Base-by-base conservation (phyloP, 2,113 vertebrate species). In the Gallinago media region DNA sequence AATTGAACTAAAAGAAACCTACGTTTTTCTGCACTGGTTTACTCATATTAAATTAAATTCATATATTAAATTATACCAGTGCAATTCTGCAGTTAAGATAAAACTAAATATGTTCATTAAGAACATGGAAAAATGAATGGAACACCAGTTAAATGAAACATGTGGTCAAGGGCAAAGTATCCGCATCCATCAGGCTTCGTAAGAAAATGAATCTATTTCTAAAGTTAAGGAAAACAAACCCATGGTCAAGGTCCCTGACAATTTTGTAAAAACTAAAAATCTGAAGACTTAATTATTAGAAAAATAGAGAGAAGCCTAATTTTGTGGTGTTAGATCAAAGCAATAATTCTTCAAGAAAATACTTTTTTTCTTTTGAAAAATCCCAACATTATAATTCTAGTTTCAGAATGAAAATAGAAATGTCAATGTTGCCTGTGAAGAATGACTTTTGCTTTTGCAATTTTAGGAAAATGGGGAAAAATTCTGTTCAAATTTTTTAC, bases 71-170 rank as follows among this genome's bases (percentile, higher is more conserved):
- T 82, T 65, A 55, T 12, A 85, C n/a, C 18, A 65, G 27, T 40
- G 52, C 20, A 59, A 11, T 67, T 89, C 47, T 88, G 44, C 1
- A 4, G 46, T 82, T 55, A 79, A 92, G 56, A 66, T 81, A 85
- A 49, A 8, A 6, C 16, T 61, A 66, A 81, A 36, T 26, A 47
- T 23, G 54, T 54, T 75, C 38, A 85, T 78, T 83, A 79, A 88
- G 92, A 58, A 23, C 5, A 23, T 17, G 15, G 54, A 18, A 65
- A 88, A 94, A 58, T 42, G 12, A 82, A 61, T 42, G 32, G 47
- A 95, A 94, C 81, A 59, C 8, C 68, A 87, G 27, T 70, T 9
- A 85, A 65, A 38, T 46, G 1, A 79, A 89, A 80, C n/a, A 66
- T 0, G 0, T 46, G 17, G 38, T 50, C 52, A 77, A 54, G 42